phyloP scores from a whole-genome alignment of 1,140 invertebrate species.

The Psilanteris sp. region DNA sequence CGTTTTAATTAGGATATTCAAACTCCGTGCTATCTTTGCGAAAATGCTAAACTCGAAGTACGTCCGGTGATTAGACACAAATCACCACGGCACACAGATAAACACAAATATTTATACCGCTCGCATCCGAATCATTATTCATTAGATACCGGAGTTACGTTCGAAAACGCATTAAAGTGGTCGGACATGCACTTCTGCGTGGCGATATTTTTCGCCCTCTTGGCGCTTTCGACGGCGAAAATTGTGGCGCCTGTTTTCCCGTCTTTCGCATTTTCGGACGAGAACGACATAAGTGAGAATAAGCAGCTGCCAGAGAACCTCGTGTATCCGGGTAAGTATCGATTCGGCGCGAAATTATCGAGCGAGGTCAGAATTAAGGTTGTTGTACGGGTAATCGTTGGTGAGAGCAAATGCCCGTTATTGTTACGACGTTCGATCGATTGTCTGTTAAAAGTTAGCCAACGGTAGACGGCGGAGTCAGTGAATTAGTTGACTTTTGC shows the following conservation, averaged over 20 bases:
- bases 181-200: background rate
- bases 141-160: constrained; percentile 15
- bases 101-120: constrained; percentile 27
- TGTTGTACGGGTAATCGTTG: constrained; percentile 17
- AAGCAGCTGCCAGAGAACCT: constrained; percentile 42
- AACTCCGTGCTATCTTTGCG: background rate
- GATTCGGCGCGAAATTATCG: constrained; percentile 39
- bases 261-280: constrained; percentile 7
- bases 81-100: constrained; percentile 36
- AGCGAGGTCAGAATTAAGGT: constrained; percentile 14
- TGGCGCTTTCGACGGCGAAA: constrained; percentile 11
- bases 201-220: constrained; percentile 9
- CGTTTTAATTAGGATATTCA: background rate
- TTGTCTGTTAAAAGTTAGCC: constrained; percentile 1
- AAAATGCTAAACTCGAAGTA: constrained; percentile 6
- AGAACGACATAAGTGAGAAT: constrained; percentile 28
- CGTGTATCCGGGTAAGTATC: constrained; percentile 48
- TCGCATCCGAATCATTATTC: background rate
- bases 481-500: no score
- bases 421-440: constrained; percentile 7
- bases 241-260: constrained; percentile 30
- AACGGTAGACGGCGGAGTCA: no score
- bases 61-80: constrained; percentile 34
- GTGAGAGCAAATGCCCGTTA: background rate
- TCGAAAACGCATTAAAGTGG: constrained; percentile 6